Conservation (phyloP, 2,888 invertebrate genomes). For the Pyrrhia umbra region DNA sequence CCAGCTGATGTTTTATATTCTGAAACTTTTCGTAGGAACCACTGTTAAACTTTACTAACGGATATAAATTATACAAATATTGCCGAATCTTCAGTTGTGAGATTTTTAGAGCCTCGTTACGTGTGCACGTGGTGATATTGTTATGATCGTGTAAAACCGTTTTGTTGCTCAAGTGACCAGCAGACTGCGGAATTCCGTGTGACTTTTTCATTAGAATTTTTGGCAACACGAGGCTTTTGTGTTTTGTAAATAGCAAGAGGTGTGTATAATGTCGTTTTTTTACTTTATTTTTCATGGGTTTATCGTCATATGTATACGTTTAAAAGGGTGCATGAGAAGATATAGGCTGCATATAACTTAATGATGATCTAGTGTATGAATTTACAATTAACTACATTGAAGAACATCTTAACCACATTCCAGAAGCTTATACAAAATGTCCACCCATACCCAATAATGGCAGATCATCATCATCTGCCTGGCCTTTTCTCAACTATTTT, state of each 20-base stretch:
- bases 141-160: slow-evolving; percentile 16
- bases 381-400: no score
- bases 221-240: slow-evolving; percentile 28
- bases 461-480: no score
- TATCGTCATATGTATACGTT: not conserved
- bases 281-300: no score
- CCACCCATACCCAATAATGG: no score
- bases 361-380: no score
- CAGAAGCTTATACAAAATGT: no score
- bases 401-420: no score
- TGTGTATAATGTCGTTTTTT: slow-evolving; percentile 5
- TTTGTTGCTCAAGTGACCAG: slow-evolving; percentile 16
- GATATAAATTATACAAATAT: not conserved
- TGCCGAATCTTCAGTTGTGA: not conserved
- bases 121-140: not conserved
- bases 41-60: not conserved
- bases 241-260: slow-evolving; percentile 39
- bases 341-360: no score
- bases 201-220: slow-evolving; percentile 23
- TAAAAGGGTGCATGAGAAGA: no score
- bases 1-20: no score
- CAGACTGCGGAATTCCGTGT: slow-evolving; percentile 11
- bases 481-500: no score
- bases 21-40: not conserved
- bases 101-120: not conserved